Conservation (phyloP, 2,113 vertebrate genomes). For the Paracanthobrama guichenoti region DNA sequence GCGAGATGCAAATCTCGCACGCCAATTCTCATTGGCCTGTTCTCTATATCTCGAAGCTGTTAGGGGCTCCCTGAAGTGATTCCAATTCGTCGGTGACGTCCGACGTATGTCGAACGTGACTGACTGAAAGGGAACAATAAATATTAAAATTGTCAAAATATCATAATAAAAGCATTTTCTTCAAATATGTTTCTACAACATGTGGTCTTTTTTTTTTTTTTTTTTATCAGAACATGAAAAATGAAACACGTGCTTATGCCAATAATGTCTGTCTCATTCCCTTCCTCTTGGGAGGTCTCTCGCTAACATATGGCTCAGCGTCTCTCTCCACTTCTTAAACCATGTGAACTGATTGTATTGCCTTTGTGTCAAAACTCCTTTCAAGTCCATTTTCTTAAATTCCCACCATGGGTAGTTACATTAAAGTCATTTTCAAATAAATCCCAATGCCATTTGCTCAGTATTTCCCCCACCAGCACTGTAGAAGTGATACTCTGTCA, state of each 20-base stretch:
- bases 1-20: too few relatives aligned
- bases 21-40: too few relatives aligned
- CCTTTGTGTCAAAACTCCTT: conserved; percentile 48
- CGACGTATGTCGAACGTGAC: too few relatives aligned
- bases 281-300: conserved; percentile 69
- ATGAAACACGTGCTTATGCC: conserved; percentile 57
- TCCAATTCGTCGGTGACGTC: too few relatives aligned
- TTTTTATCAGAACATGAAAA: conserved; percentile 50
- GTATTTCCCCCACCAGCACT: neutral
- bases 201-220: conserved; percentile 14
- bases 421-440: conserved; percentile 24
- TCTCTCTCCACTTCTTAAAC: conserved; percentile 40
- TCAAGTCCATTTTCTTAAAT: conserved; percentile 36
- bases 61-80: too few relatives aligned
- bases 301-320: conserved; percentile 66
- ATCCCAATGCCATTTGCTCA: neutral
- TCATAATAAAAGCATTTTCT: neutral
- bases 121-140: too few relatives aligned
- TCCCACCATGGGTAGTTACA: conserved; percentile 41
- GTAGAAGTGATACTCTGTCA: neutral
- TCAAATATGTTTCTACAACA: conserved; percentile 14
- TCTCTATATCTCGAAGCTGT: too few relatives aligned
- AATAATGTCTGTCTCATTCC: conserved; percentile 69
- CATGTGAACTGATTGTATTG: conserved; percentile 25
- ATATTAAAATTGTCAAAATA: neutral